Conservation (phyloP, 2,113 vertebrate genomes). For the Cnemophilus loriae region DNA sequence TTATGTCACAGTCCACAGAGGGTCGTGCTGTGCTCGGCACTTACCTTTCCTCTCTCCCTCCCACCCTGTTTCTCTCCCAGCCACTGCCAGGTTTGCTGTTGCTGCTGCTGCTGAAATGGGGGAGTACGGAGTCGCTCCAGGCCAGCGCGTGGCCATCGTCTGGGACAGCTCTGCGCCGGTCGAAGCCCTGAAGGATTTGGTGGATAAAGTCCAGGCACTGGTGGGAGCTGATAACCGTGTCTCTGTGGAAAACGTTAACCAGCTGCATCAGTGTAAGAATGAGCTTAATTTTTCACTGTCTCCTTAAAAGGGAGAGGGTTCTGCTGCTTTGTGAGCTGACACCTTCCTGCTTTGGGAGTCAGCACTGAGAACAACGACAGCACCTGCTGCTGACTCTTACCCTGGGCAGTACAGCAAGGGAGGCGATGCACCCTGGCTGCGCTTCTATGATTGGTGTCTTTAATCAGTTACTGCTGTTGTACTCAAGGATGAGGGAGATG, state of each 20-base stretch:
- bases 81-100: neutral
- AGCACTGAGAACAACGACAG: rapidly evolving
- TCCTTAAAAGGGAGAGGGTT: neutral
- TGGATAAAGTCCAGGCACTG: conserved; percentile 60
- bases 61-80: neutral
- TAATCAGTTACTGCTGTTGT: neutral
- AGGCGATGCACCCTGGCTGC: rapidly evolving
- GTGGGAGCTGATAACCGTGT: conserved; percentile 75
- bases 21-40: rapidly evolving
- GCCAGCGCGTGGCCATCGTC: conserved; percentile 81
- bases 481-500: neutral
- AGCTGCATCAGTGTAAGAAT: conserved; percentile 80
- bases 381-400: neutral
- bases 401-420: neutral
- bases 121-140: conserved; percentile 72
- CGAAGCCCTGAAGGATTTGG: conserved; percentile 72
- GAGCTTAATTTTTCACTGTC: neutral
- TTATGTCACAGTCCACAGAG: neutral
- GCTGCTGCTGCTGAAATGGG: conserved; percentile 67
- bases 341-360: neutral
- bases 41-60: neutral
- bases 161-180: conserved; percentile 76
- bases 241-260: conserved; percentile 82
- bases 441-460: neutral
- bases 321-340: neutral